These are phyloP conservation scores for Diloba caeruleocephala DNA, from an alignment of 2,888 invertebrate species.

Conservation along the genomic window DNA sequence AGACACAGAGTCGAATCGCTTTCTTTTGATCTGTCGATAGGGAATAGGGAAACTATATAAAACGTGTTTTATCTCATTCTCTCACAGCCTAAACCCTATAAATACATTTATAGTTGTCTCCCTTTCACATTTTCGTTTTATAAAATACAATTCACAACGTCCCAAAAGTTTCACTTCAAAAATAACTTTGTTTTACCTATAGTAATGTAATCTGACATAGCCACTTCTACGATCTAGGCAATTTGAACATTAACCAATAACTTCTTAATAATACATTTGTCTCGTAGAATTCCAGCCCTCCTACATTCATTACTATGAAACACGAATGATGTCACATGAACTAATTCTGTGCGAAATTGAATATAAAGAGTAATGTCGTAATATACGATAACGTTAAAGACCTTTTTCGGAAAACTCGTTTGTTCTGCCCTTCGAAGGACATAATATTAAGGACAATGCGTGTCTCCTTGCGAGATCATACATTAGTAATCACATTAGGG, in stretches of 20 bases:
- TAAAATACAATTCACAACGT: too few species aligned
- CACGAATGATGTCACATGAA: constrained; percentile 38
- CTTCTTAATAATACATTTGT: constrained; percentile 17
- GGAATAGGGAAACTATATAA: too few species aligned
- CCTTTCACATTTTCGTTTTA: too few species aligned
- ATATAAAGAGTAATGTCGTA: constrained; percentile 12
- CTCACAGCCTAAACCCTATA: too few species aligned
- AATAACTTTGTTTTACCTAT: too few species aligned
- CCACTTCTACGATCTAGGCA: too few species aligned
- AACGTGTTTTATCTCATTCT: too few species aligned
- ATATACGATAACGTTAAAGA: constrained; percentile 11
- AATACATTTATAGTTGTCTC: too few species aligned
- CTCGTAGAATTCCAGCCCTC: constrained; percentile 10
- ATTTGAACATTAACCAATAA: not conserved
- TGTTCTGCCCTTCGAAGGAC: constrained; percentile 11
- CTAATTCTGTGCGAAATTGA: constrained; percentile 38
- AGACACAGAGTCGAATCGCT: too few species aligned
- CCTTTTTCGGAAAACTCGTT: constrained; percentile 22
- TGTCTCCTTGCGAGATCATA: constrained; percentile 16
- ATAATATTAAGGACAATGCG: constrained; percentile 26
- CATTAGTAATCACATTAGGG: constrained; percentile 23
- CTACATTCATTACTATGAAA: constrained; percentile 35
- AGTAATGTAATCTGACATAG: too few species aligned
- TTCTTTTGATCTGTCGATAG: too few species aligned
- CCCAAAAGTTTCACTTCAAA: too few species aligned